Evolutionary conservation across 2,888 invertebrate genomes (phyloP).

Genomic region (Meiosimyza decipiens): DNA sequence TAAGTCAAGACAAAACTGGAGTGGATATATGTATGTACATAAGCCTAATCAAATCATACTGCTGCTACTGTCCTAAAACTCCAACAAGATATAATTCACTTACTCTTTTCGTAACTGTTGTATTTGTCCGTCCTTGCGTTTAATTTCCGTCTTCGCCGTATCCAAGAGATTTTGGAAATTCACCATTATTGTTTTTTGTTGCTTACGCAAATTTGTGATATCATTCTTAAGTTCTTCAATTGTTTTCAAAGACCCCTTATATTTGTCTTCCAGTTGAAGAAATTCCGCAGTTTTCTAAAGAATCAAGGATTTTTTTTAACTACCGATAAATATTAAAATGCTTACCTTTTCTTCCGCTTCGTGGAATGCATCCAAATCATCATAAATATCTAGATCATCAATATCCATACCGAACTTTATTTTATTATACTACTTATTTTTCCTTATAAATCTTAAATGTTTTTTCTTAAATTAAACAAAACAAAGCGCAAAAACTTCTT

Average conservation of each 20-base stretch:
- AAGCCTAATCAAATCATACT: no score
- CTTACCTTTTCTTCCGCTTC: slow-evolving; percentile 54
- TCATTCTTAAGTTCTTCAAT: slow-evolving; percentile 49
- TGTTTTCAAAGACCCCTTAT: slow-evolving; percentile 47
- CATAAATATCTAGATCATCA: slow-evolving; percentile 57
- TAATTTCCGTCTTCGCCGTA: slow-evolving; percentile 61
- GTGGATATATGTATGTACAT: no score
- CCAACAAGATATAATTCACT: slow-evolving; percentile 38
- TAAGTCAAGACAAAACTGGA: no score
- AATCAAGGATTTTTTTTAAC: neutral
- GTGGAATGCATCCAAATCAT: slow-evolving; percentile 62
- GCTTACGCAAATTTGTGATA: slow-evolving; percentile 53
- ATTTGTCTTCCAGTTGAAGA: slow-evolving; percentile 52
- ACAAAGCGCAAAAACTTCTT: no score
- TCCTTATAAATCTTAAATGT: no score
- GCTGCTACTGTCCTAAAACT: no score
- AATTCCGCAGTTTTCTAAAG: slow-evolving; percentile 58
- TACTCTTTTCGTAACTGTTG: slow-evolving; percentile 59
- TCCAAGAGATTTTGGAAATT: slow-evolving; percentile 61
- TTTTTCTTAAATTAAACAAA: no score
- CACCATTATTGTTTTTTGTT: slow-evolving; percentile 54
- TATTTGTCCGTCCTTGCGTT: slow-evolving; percentile 59
- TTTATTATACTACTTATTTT: no score
- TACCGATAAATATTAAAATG: neutral
- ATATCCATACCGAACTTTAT: slow-evolving; percentile 39